Base-by-base conservation (phyloP, 2,113 vertebrate genomes). In the Nesospiza acunhae region DNA sequence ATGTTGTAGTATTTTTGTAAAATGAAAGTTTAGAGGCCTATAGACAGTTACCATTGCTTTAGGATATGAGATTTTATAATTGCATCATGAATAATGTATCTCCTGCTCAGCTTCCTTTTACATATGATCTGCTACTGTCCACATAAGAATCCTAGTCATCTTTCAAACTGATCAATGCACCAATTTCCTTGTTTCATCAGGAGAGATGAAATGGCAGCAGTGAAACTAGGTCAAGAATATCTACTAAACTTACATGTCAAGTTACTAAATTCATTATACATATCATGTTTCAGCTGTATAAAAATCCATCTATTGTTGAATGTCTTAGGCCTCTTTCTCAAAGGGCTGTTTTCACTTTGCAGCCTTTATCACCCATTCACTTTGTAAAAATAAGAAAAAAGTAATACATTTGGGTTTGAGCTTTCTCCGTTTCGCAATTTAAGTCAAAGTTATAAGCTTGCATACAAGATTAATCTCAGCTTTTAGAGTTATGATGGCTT, bases 251-350 rank as follows among this genome's bases (percentile, higher is more conserved):
- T 92, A 84, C 17, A 35, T 73, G 31, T 31, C 27, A 85, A 69
- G 41, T 17, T 33, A 23, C 62, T 96, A 94, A 96, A 94, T 95
- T 89, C 21, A 35, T 79, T 89, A 58, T 70, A 89, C 46, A 30
- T 82, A 81, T 79, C 28, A 78, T 73, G 52, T 93, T 78, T 77
- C 47, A 90, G 30, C 33, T 56, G 39, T 73, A 87, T 83, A 47
- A 58, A 72, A 90, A 87, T 87, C 72, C 15, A 56, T n/a, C 26
- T 85, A 69, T 33, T 73, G 4, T 82, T 17, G 24, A 39, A 72
- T 13, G 30, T 28, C 28, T 64, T 37, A 35, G 18, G 7, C 7
- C 11, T 44, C 39, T 88, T 92, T 67, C 68, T 42, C 50, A 87
- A 49, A 78, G 56, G 7, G 1, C 15, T 89, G 13, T 26, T 83